Conservation (phyloP, 1,140 invertebrate species). For the Leptinotarsa defecta region DNA sequence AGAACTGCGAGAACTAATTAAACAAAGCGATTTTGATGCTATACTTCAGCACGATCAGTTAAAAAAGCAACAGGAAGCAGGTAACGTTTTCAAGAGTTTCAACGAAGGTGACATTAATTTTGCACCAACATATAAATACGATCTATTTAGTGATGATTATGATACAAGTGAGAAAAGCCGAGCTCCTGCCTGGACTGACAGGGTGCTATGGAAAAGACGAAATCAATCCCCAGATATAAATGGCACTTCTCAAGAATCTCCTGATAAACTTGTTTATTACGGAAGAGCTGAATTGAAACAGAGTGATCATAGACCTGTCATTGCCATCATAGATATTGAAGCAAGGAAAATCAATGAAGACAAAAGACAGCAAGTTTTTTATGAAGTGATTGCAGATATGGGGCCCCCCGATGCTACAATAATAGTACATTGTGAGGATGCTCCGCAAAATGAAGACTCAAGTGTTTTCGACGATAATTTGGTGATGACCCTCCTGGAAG, state of each 20-base stretch:
- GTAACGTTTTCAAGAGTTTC: conserved; percentile 94
- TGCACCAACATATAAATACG: conserved; percentile 98
- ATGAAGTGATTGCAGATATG: conserved; percentile 81
- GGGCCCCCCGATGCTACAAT: conserved; percentile 97
- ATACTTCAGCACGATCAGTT: conserved; percentile 91
- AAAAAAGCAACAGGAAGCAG: conserved; percentile 75
- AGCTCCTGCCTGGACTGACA: conserved; percentile 97
- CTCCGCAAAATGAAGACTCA: conserved; percentile 50
- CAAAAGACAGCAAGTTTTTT: conserved; percentile 75
- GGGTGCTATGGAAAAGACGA: conserved; percentile 87
- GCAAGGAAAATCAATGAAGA: conserved; percentile 77
- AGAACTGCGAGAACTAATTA: conserved; percentile 86
- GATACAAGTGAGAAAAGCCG: conserved; percentile 98
- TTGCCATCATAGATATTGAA: conserved; percentile 88
- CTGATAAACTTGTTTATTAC: conserved; percentile 86
- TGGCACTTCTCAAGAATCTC: conserved; percentile 48
- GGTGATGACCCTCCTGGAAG: conserved; percentile 72
- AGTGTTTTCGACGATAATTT: conserved; percentile 70
- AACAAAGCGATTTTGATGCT: conserved; percentile 75
- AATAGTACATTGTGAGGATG: conserved; percentile 66
- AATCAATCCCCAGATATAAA: conserved; percentile 70
- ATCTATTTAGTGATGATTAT: conserved; percentile 98
- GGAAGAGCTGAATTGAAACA: conserved; percentile 94
- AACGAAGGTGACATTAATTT: conserved; percentile 91
- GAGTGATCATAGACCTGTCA: conserved; percentile 95